Evolutionary conservation across 2,888 invertebrate species (phyloP).

Genomic region (Nesidiocoris tenuis): DNA sequence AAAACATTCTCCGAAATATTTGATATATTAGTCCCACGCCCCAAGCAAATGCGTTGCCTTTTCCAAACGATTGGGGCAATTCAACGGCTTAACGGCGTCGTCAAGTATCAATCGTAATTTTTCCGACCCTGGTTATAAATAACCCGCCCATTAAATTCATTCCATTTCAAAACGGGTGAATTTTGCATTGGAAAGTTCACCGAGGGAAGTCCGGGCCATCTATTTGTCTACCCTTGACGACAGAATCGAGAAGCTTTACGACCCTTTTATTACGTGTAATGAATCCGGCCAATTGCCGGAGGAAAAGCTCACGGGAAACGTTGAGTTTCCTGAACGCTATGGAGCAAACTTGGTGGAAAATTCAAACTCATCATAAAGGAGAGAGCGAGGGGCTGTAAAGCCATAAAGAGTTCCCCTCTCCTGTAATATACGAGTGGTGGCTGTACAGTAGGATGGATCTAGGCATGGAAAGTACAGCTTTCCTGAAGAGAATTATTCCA

Average conservation of each 20-base stretch:
- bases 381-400: constrained; percentile 44
- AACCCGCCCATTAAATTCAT: constrained; percentile 10
- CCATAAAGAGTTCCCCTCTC: constrained; percentile 44
- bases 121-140: neutral
- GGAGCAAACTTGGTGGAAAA: constrained; percentile 44
- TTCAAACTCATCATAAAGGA: constrained; percentile 47
- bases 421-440: constrained; percentile 41
- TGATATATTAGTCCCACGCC: too few relatives aligned
- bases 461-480: too few relatives aligned
- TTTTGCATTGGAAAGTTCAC: constrained; percentile 20
- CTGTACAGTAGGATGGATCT: too few relatives aligned
- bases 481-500: too few relatives aligned
- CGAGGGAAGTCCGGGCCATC: constrained; percentile 13
- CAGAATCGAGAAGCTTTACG: constrained; percentile 38
- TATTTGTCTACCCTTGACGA: constrained; percentile 16
- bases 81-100: constrained; percentile 10
- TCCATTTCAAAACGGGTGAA: constrained; percentile 27
- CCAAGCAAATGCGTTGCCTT: constrained; percentile 5
- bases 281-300: constrained; percentile 39
- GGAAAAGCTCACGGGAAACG: constrained; percentile 17
- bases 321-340: constrained; percentile 5
- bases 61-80: constrained; percentile 11
- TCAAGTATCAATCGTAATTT: constrained; percentile 11
- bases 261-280: constrained; percentile 47
- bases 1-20: too few relatives aligned